Evolutionary conservation across 2,888 invertebrate genomes (phyloP).

Genomic region (Laothoe populi): DNA sequence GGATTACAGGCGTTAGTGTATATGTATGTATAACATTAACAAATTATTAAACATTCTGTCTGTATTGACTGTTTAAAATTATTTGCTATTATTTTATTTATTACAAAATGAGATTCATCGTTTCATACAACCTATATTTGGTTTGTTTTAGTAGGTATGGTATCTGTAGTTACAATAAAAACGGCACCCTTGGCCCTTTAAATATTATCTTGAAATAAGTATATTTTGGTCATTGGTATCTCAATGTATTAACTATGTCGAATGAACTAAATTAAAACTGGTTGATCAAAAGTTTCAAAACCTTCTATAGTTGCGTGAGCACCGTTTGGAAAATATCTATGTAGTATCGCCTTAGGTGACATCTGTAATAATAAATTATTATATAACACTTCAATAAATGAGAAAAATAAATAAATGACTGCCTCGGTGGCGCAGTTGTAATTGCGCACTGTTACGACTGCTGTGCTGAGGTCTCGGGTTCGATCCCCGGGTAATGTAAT

Average conservation of each 20-base stretch:
- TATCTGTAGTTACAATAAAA: slow-evolving; percentile 2
- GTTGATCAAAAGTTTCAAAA: slow-evolving; percentile 22
- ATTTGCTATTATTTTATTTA: neutral
- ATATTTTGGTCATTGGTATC: neutral
- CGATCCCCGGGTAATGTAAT: too few relatives aligned
- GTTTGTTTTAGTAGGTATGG: slow-evolving; percentile 4
- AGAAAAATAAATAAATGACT: too few relatives aligned
- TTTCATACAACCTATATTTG: slow-evolving; percentile 15
- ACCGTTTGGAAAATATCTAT: slow-evolving; percentile 56
- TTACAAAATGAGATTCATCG: slow-evolving; percentile 9
- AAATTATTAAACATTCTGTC: neutral
- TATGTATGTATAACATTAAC: too few relatives aligned
- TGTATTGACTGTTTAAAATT: neutral
- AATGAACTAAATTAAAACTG: neutral
- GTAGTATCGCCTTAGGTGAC: slow-evolving; percentile 62
- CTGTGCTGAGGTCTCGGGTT: too few relatives aligned
- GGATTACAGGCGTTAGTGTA: too few relatives aligned
- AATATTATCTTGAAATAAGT: neutral
- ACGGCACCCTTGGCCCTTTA: slow-evolving; percentile 13
- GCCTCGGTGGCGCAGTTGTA: too few relatives aligned
- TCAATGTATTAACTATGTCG: neutral
- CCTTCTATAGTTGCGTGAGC: neutral
- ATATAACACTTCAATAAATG: too few relatives aligned
- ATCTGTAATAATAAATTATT: slow-evolving; percentile 55
- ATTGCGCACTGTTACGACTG: too few relatives aligned